Evolutionary conservation across 2,113 vertebrate species (phyloP).

Genomic region (Tylochromis polylepis): DNA sequence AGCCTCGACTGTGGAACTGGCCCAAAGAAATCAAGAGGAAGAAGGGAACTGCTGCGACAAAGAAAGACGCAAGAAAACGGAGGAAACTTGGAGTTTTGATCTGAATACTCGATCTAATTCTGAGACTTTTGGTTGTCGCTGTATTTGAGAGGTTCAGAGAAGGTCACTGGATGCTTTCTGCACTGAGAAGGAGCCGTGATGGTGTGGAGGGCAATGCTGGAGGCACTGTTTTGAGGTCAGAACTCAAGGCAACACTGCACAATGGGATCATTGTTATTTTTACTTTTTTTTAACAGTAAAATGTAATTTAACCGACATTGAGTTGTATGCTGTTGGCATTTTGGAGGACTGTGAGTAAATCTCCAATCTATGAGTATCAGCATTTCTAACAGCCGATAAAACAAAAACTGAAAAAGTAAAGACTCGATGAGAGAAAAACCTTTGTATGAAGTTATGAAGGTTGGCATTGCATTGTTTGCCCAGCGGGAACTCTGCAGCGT

Average conservation of each 20-base stretch:
- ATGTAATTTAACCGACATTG: background rate
- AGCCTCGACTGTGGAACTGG: background rate
- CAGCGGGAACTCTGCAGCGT: background rate
- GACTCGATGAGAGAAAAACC: background rate
- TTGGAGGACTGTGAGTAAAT: background rate
- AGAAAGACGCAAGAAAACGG: background rate
- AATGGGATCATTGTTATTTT: background rate
- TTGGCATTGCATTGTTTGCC: background rate
- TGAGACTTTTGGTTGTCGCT: background rate
- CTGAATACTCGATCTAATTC: background rate
- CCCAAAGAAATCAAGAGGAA: background rate
- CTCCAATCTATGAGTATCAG: background rate
- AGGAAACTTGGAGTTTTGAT: background rate
- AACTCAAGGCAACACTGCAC: background rate
- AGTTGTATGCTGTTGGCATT: background rate
- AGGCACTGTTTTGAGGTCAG: background rate
- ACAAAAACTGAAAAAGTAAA: background rate
- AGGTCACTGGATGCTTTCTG: background rate
- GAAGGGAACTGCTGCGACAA: background rate
- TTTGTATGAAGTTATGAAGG: too few species aligned
- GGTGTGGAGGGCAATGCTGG: background rate
- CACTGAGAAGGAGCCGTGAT: background rate
- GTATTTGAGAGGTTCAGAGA: background rate
- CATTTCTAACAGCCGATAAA: accelerated
- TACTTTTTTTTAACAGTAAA: background rate